Conservation (phyloP, 2,113 vertebrate genomes). For the Pteronura brasiliensis region DNA sequence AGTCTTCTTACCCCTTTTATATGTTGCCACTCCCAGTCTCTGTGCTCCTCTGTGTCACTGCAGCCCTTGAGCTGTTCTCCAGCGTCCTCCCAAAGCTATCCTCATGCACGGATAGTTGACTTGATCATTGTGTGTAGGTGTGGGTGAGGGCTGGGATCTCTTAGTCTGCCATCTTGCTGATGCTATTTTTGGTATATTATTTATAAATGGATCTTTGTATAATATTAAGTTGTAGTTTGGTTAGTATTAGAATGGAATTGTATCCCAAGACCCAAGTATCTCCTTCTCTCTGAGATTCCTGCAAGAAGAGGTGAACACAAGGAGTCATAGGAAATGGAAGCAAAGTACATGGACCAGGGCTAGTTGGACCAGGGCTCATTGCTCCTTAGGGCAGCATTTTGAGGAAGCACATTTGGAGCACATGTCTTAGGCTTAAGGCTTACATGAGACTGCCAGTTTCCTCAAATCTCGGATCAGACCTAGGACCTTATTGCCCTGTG, state of each 20-base stretch:
- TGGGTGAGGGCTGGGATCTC: not conserved
- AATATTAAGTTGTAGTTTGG: not conserved
- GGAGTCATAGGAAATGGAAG: not conserved
- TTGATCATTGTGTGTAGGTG: not conserved
- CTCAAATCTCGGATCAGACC: not conserved
- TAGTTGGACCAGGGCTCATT: not conserved
- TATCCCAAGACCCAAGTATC: not conserved
- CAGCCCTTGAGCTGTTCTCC: not conserved
- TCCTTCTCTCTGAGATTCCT: not conserved
- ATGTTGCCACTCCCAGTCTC: not conserved
- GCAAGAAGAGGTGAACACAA: not conserved
- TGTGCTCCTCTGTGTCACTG: not conserved
- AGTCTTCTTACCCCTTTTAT: not conserved
- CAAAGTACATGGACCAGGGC: not conserved
- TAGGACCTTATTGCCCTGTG: not conserved
- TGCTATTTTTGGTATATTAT: not conserved
- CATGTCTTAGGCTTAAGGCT: not conserved
- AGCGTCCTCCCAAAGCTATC: not conserved
- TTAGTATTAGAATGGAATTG: not conserved
- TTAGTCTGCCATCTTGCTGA: not conserved
- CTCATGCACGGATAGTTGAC: not conserved
- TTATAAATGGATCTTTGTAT: not conserved
- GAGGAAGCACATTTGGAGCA: not conserved
- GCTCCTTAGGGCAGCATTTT: not conserved
- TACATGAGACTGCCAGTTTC: not conserved